phyloP scores from a whole-genome alignment of 2,888 invertebrate species.

The Morinoia aosen region DNA sequence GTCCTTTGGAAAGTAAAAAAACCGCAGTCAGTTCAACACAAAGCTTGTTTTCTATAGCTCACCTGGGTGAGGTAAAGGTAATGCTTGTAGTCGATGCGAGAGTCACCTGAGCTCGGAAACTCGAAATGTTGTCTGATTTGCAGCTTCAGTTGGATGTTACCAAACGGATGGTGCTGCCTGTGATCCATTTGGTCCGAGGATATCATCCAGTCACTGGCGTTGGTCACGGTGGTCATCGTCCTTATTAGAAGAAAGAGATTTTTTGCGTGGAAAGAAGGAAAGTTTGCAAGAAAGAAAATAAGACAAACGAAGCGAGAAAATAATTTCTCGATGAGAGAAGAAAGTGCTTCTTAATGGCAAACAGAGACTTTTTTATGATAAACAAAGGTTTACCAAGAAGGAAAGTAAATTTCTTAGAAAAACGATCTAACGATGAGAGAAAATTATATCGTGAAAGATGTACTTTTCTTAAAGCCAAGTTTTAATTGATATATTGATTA shows the following conservation, averaged over 20 bases:
- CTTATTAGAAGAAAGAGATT: conserved; percentile 37
- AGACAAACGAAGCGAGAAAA: background rate
- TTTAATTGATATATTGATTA: no score
- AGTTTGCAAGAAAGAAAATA: background rate
- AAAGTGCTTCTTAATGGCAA: background rate
- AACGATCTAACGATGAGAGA: no score
- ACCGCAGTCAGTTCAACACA: background rate
- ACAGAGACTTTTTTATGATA: no score
- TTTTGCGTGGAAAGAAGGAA: background rate
- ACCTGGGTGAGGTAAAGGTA: conserved; percentile 90
- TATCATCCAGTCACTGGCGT: conserved; percentile 71
- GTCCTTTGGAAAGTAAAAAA: background rate
- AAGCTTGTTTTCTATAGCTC: conserved; percentile 65
- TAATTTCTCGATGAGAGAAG: background rate
- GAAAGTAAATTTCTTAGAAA: no score
- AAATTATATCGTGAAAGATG: no score
- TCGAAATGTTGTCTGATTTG: conserved; percentile 79
- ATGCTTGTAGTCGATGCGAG: conserved; percentile 75
- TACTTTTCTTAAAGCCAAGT: no score
- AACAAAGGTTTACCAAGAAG: no score
- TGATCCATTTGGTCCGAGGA: conserved; percentile 79
- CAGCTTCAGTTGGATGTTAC: conserved; percentile 78
- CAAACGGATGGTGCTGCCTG: conserved; percentile 89
- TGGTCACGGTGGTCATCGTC: conserved; percentile 58
- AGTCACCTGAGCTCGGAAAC: conserved; percentile 73